phyloP scores from a whole-genome alignment of 2,797 vertebrate species.

The Aselliscus stoliczkanus region DNA sequence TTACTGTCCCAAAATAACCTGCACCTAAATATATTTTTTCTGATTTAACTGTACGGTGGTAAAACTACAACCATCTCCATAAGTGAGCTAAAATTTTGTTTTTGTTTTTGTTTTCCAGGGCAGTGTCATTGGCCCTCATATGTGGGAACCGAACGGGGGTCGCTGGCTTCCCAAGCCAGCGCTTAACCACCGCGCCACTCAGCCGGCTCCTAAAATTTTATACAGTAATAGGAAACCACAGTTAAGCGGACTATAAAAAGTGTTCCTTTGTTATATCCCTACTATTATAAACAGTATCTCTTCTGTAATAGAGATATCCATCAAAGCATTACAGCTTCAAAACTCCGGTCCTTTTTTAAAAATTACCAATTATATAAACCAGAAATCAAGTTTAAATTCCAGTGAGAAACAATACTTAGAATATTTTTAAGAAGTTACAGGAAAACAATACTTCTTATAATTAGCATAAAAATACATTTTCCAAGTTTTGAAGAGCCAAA shows the following conservation, averaged over 20 bases:
- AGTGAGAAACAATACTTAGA: conserved; percentile 15
- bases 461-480: background rate
- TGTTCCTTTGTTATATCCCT: background rate
- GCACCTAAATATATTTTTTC: background rate
- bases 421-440: conserved; percentile 9
- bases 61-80: background rate
- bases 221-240: background rate
- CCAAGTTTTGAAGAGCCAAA: conserved; percentile 2
- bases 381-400: conserved; percentile 10
- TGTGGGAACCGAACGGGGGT: too few relatives aligned
- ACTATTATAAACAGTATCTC: background rate
- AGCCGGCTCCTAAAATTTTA: conserved; percentile 30
- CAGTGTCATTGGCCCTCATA: too few relatives aligned
- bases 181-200: too few relatives aligned
- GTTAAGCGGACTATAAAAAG: background rate
- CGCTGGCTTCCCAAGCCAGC: too few relatives aligned
- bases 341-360: background rate
- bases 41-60: background rate
- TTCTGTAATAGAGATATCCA: background rate
- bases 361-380: background rate
- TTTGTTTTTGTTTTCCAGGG: too few relatives aligned
- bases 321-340: conserved; percentile 1
- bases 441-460: background rate
- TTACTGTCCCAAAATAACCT: background rate
- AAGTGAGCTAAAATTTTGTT: conserved; percentile 15